Evolutionary conservation across 1,140 invertebrate species (phyloP).

Genomic region (Drosophila ambigua): DNA sequence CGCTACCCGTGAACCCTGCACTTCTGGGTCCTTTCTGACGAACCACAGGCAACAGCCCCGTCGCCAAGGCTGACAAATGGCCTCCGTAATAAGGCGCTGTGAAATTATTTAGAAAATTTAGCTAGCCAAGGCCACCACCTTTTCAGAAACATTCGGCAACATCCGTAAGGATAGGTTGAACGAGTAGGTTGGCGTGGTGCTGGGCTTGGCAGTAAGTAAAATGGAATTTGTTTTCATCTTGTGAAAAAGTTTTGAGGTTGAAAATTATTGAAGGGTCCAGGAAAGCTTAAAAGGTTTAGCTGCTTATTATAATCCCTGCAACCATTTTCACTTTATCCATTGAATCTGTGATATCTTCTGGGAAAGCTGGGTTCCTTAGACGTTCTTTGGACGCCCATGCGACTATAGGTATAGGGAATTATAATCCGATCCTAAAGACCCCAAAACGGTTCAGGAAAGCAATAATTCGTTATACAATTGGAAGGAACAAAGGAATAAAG

Average conservation of each 20-base stretch:
- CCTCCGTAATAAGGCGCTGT: slow-evolving; percentile 64
- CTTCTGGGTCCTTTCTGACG: neutral
- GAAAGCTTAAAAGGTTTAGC: slow-evolving; percentile 45
- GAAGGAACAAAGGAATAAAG: too few species aligned
- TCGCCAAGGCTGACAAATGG: slow-evolving; percentile 40
- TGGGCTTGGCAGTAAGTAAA: slow-evolving; percentile 21
- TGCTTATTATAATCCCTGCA: slow-evolving; percentile 42
- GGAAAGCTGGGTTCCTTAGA: too few species aligned
- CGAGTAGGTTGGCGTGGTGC: neutral
- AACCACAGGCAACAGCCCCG: slow-evolving; percentile 2
- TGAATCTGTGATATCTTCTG: slow-evolving; percentile 1
- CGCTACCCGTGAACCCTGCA: slow-evolving; percentile 2
- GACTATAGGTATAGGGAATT: too few species aligned
- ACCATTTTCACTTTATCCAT: slow-evolving; percentile 39
- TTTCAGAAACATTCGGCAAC: slow-evolving; percentile 6
- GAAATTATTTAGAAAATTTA: slow-evolving; percentile 74
- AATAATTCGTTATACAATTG: too few species aligned
- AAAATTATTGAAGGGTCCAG: slow-evolving; percentile 6
- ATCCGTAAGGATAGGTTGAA: slow-evolving; percentile 7
- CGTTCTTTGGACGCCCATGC: too few species aligned
- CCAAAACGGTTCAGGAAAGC: too few species aligned
- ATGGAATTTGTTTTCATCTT: slow-evolving; percentile 54
- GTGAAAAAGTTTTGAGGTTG: slow-evolving; percentile 42
- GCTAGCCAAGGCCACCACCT: slow-evolving; percentile 41
- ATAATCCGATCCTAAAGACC: too few species aligned